A percentile compares a stretch with the other conserved stretches of the same genome.
These are phyloP conservation scores for Mantis religiosa DNA, from an alignment of 2,888 invertebrate genomes.

Conservation along the genomic window DNA sequence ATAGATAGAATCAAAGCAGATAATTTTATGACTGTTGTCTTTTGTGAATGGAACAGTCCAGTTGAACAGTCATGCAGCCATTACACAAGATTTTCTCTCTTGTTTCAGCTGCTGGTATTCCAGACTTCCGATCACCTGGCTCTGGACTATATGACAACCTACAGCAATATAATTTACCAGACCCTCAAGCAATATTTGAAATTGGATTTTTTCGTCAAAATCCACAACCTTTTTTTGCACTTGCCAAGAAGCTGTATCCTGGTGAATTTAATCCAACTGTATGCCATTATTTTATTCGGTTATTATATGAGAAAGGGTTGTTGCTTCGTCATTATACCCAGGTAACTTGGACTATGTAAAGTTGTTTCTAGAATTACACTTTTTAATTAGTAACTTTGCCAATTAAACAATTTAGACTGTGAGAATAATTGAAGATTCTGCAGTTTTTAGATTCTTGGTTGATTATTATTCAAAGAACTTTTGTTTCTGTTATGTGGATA, in stretches of 20 bases:
- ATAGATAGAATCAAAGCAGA: too few relatives aligned
- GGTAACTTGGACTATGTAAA: conserved; percentile 36
- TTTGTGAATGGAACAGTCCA: too few relatives aligned
- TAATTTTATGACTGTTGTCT: too few relatives aligned
- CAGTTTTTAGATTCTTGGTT: too few relatives aligned
- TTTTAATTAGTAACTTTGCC: neutral
- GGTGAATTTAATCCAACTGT: conserved; percentile 83
- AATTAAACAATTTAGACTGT: too few relatives aligned
- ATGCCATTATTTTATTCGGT: conserved; percentile 84
- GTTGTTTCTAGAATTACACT: neutral
- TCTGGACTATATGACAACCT: conserved; percentile 90
- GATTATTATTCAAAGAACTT: too few relatives aligned
- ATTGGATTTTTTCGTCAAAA: conserved; percentile 80
- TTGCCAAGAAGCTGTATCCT: conserved; percentile 87
- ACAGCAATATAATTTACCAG: conserved; percentile 83
- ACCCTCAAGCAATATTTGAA: conserved; percentile 91
- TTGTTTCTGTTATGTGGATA: too few relatives aligned
- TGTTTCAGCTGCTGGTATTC: conserved; percentile 84
- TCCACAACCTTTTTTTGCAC: conserved; percentile 86
- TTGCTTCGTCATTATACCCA: conserved; percentile 52
- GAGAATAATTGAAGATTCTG: too few relatives aligned
- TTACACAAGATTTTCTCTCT: neutral
- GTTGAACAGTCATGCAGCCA: too few relatives aligned
- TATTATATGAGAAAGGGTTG: conserved; percentile 77
- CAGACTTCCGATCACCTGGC: conserved; percentile 91